Base-by-base conservation (phyloP, 2,888 invertebrate species). In the Aricia artaxerxes region DNA sequence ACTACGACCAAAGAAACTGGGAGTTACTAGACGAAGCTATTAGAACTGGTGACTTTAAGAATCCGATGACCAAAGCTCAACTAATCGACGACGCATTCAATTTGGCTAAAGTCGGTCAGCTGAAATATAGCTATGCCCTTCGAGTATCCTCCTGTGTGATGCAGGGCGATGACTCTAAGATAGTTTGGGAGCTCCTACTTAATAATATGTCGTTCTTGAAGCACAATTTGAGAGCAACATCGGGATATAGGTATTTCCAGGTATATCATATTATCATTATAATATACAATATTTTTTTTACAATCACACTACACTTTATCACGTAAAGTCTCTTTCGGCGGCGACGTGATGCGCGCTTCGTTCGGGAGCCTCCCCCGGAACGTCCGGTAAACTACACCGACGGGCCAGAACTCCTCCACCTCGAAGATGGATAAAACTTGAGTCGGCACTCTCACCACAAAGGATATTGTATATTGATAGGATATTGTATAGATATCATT, bases 21-120 rank as follows among this genome's bases (percentile, higher is more conserved):
- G 90, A 93, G 77, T 83, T 95, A 0, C 87, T 96, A 0, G 91
- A 89, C 75, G 83, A 89, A 4, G 95, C 95, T 0, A 85, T 96
- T 0, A 94, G 94, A 40, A 92, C 95, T 3, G 95, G 94, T 0
- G 83, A 87, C 1, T 88, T 94, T 2, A 95, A 96, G 78, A 95
- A 96, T 0, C 91, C 95, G 0, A 91, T 96, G 3, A 96, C 96
- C 57, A 94, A 96, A 79, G 96, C 96, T 0, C 97, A 97, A 86
- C 90, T 97, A 0, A 94, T 97, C 9, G 97, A 97, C 85, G 97
- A 97, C 85, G 95, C 96, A 0, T 95, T 96, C 87, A 96, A 96
- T 85, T 87, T 96, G 9, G 96, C 96, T 16, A 95, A 96, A 84
- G 92, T 94, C 0, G 95, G 95, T 0, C 89, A 92, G 69, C 87